phyloP scores from a whole-genome alignment of 2,797 vertebrate genomes.

The Manis javanica region DNA sequence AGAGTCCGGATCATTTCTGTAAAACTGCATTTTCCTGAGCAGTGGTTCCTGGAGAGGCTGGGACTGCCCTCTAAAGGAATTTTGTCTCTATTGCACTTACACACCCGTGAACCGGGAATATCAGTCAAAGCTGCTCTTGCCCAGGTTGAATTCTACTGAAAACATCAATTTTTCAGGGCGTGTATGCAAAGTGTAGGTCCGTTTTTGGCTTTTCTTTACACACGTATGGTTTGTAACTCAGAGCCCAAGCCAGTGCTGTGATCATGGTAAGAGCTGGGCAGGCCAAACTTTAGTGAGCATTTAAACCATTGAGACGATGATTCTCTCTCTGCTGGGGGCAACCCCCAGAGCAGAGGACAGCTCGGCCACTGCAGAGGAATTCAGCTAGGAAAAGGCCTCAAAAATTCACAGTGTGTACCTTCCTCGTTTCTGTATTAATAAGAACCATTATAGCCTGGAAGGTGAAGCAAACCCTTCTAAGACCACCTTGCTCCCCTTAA shows the following conservation, averaged over 20 bases:
- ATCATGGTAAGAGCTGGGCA: neutral
- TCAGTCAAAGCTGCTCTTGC: neutral
- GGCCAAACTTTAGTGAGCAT: neutral
- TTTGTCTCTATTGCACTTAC: neutral
- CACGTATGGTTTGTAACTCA: neutral
- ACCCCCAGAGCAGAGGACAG: neutral
- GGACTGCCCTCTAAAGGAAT: constrained; percentile 84
- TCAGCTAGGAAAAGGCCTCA: neutral
- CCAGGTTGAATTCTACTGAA: neutral
- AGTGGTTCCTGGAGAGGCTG: constrained; percentile 50
- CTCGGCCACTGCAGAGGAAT: accelerated
- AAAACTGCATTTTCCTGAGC: accelerated
- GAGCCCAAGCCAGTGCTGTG: neutral
- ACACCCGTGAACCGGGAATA: accelerated
- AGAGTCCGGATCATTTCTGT: too few relatives aligned
- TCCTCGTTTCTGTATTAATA: neutral
- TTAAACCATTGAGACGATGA: neutral
- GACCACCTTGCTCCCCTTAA: neutral
- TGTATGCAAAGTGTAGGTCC: neutral
- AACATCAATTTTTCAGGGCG: neutral
- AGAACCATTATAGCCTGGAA: neutral
- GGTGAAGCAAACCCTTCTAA: neutral
- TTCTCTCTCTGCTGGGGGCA: neutral
- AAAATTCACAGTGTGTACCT: neutral
- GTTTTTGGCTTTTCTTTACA: neutral